Percentiles rank a stretch among this genome's conserved stretches.
phyloP scores from a whole-genome alignment of 2,797 vertebrate species.

The Harpagifer antarcticus region DNA sequence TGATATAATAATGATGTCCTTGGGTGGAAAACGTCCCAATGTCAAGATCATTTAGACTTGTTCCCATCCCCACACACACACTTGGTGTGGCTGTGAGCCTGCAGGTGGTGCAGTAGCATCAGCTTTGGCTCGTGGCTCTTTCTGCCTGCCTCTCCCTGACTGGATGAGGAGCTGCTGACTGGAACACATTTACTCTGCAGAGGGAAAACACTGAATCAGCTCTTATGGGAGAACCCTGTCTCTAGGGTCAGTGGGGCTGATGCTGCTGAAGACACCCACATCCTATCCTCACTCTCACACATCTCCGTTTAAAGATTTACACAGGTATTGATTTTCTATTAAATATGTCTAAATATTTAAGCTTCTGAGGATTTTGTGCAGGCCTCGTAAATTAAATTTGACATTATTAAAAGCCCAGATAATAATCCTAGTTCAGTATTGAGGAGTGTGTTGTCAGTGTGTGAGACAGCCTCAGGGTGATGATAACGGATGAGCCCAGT shows the following conservation, averaged over 20 bases:
- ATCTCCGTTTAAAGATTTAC: not conserved
- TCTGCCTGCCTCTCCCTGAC: constrained; percentile 67
- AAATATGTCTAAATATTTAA: constrained; percentile 30
- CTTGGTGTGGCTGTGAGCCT: constrained; percentile 72
- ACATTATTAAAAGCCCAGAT: constrained; percentile 3
- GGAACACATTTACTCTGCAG: constrained; percentile 76
- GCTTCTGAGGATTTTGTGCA: constrained; percentile 16
- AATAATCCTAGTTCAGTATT: not conserved
- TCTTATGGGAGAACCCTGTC: constrained; percentile 73
- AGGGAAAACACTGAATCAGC: constrained; percentile 85
- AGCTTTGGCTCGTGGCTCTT: constrained; percentile 76
- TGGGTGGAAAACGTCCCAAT: constrained; percentile 20
- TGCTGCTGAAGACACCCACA: constrained; percentile 42
- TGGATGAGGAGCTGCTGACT: constrained; percentile 80
- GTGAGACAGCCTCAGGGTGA: constrained; percentile 29
- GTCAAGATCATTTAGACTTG: constrained; percentile 25
- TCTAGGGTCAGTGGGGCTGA: constrained; percentile 65
- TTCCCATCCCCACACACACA: constrained; percentile 24
- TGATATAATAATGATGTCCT: not conserved
- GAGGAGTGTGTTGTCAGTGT: not conserved
- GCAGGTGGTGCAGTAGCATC: constrained; percentile 88
- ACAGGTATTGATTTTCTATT: constrained; percentile 60
- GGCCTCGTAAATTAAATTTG: not conserved
- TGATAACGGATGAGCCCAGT: constrained; percentile 39
- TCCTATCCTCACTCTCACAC: constrained; percentile 46